These are phyloP conservation scores for Mantis religiosa DNA, from an alignment of 2,888 invertebrate genomes.

Conservation along the genomic window DNA sequence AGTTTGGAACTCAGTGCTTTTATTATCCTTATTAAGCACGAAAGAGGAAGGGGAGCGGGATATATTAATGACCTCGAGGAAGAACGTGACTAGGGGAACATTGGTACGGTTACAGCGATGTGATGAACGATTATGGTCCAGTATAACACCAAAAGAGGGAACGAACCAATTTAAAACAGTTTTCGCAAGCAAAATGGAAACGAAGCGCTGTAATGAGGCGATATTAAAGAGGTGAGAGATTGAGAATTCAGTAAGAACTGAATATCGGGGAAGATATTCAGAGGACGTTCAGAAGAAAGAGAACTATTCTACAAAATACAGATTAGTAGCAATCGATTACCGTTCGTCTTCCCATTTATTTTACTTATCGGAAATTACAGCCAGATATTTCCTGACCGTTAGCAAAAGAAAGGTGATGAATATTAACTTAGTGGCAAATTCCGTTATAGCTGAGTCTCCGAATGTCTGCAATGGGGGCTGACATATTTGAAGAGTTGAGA, in stretches of 20 bases:
- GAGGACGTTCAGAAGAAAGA: background rate
- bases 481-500: too few species aligned
- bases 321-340: background rate
- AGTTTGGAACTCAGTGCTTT: background rate
- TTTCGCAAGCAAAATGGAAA: background rate
- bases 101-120: background rate
- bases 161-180: background rate
- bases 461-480: too few species aligned
- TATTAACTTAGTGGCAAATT: background rate
- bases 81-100: background rate
- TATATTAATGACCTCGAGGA: background rate
- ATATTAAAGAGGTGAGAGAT: background rate
- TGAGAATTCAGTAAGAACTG: background rate
- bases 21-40: background rate
- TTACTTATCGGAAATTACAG: background rate
- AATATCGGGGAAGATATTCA: background rate
- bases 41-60: background rate
- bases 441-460: background rate
- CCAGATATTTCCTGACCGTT: background rate
- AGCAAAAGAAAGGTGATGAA: background rate
- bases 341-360: background rate
- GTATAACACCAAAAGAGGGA: background rate
- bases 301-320: background rate
- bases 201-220: background rate
- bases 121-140: background rate